A percentile compares a stretch with the other conserved stretches of the same genome.
Evolutionary conservation across 2,888 invertebrate genomes (phyloP).

Genomic region (Anagyrus pseudococci): DNA sequence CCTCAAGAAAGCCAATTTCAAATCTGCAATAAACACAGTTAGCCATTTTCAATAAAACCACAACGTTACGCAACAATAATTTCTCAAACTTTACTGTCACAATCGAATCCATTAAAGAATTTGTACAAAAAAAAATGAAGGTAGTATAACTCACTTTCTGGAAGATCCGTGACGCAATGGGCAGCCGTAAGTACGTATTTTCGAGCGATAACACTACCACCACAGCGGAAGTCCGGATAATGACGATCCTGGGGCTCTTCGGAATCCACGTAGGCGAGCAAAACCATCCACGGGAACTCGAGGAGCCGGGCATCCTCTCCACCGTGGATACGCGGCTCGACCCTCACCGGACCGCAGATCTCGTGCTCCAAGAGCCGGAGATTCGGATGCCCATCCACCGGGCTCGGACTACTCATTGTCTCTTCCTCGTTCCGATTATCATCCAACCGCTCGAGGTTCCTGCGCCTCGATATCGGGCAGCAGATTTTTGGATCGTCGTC

Average conservation of each 20-base stretch:
- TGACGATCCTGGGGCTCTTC: background rate
- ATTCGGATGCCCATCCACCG: slow-evolving; percentile 52
- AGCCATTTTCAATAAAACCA: background rate
- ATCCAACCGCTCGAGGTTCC: background rate
- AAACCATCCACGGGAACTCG: slow-evolving; percentile 53
- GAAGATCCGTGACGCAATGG: slow-evolving; percentile 44
- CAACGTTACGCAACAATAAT: background rate
- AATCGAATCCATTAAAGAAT: background rate
- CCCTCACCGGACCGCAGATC: slow-evolving; percentile 67
- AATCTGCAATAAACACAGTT: slow-evolving; percentile 24
- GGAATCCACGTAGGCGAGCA: slow-evolving; percentile 42
- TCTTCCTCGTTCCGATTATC: background rate
- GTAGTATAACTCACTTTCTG: slow-evolving; percentile 39
- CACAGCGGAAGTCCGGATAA: slow-evolving; percentile 42
- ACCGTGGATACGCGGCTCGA: slow-evolving; percentile 43
- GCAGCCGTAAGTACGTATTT: slow-evolving; percentile 49
- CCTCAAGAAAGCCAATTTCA: slow-evolving; percentile 42
- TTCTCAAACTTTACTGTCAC: too few relatives aligned
- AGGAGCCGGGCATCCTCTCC: slow-evolving; percentile 45
- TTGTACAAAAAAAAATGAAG: background rate
- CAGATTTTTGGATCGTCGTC: slow-evolving; percentile 59
- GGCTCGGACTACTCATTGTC: background rate
- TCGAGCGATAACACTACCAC: slow-evolving; percentile 44
- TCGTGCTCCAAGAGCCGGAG: slow-evolving; percentile 53
- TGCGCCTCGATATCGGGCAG: slow-evolving; percentile 42